phyloP scores from a whole-genome alignment of 2,888 invertebrate species.

The Psylliodes chrysocephalus region DNA sequence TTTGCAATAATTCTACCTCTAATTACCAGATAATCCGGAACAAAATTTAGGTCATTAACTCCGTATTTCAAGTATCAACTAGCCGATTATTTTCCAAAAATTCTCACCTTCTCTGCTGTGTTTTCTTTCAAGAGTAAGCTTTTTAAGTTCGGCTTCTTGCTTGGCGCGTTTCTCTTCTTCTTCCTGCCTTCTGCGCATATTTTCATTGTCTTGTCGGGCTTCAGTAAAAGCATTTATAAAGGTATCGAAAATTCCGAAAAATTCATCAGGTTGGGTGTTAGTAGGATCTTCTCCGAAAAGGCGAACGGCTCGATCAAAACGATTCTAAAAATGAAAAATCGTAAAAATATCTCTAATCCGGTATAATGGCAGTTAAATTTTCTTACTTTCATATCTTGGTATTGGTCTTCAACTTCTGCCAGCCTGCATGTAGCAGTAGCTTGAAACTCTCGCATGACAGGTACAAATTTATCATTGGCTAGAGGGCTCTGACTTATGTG shows the following conservation, averaged over 20 bases:
- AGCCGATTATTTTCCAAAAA: no score
- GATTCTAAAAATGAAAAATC: constrained; percentile 55
- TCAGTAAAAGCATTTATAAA: constrained; percentile 86
- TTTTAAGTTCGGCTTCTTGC: constrained; percentile 90
- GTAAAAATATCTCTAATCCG: neutral
- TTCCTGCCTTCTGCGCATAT: constrained; percentile 81
- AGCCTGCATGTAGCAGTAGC: constrained; percentile 91
- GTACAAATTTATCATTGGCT: constrained; percentile 83
- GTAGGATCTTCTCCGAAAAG: constrained; percentile 91
- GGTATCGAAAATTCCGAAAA: constrained; percentile 92
- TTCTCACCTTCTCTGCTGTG: constrained; percentile 73
- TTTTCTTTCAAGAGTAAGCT: constrained; percentile 87
- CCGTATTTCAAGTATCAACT: no score
- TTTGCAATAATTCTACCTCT: no score
- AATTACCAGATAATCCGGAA: no score
- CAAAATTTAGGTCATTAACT: no score
- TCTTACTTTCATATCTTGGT: constrained; percentile 95
- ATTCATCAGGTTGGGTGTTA: constrained; percentile 88
- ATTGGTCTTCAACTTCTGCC: constrained; percentile 91
- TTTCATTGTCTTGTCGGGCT: constrained; percentile 89
- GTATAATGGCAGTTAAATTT: neutral
- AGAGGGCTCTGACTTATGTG: constrained; percentile 79
- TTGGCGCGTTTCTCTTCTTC: constrained; percentile 90
- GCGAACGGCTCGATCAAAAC: constrained; percentile 88
- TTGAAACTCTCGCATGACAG: constrained; percentile 95